Percentiles rank a stretch among this genome's conserved stretches.
Conservation (phyloP, 2,113 vertebrate species). For the Boleophthalmus pectinirostris region DNA sequence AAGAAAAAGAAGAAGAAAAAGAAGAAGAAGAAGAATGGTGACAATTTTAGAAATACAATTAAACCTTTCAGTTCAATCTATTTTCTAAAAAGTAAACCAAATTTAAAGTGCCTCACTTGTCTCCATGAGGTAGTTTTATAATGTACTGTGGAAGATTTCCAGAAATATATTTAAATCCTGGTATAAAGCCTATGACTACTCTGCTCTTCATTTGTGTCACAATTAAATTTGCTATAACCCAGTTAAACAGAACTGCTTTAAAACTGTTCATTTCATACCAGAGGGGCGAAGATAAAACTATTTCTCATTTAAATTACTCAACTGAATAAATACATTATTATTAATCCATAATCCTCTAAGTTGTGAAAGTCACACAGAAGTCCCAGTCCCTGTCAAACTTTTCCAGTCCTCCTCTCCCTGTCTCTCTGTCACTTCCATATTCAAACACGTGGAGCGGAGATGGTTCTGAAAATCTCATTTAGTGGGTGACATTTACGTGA, state of each 20-base stretch:
- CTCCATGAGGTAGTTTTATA: too few species aligned
- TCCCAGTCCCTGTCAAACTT: neutral
- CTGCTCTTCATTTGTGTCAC: neutral
- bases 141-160: neutral
- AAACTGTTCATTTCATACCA: neutral
- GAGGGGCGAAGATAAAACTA: neutral
- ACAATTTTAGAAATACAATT: too few species aligned
- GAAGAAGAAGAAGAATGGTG: too few species aligned
- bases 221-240: neutral
- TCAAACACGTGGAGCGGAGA: conserved; percentile 37
- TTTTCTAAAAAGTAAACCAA: too few species aligned
- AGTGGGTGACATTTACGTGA: conserved; percentile 34
- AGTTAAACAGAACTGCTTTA: neutral
- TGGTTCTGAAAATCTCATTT: conserved; percentile 38
- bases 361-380: conserved; percentile 26
- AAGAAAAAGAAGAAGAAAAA: too few species aligned
- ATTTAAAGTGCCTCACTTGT: too few species aligned
- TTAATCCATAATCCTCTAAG: conserved; percentile 1
- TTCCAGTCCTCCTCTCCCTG: neutral
- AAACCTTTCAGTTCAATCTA: too few species aligned
- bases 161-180: too few species aligned
- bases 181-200: neutral
- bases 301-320: neutral
- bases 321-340: conserved; percentile 4
- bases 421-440: conserved; percentile 14